phyloP scores from a whole-genome alignment of 2,888 invertebrate species.

The Ennomos fuscantarius region DNA sequence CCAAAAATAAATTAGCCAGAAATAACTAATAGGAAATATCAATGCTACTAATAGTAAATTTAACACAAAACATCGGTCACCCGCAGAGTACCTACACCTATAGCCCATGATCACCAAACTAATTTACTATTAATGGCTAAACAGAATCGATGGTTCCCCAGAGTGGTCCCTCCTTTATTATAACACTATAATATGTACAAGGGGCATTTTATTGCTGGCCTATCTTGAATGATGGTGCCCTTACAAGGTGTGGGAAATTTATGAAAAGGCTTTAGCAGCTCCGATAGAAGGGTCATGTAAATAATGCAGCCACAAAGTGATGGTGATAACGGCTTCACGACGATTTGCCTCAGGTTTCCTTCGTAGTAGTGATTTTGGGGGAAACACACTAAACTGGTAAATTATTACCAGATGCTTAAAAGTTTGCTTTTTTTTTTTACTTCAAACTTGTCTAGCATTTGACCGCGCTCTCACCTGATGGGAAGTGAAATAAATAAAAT shows the following conservation, averaged over 20 bases:
- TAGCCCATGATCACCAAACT: conserved; percentile 29
- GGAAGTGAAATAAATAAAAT: no score
- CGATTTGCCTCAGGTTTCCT: background rate
- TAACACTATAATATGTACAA: conserved; percentile 74
- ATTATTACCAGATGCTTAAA: no score
- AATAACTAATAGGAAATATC: no score
- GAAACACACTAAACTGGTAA: no score
- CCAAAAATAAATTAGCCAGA: no score
- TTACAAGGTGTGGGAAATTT: conserved; percentile 65
- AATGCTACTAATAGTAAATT: background rate
- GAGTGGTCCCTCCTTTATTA: conserved; percentile 69
- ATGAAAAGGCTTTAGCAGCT: conserved; percentile 64
- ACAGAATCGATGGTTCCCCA: conserved; percentile 74
- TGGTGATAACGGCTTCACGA: conserved; percentile 32
- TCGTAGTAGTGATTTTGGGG: no score
- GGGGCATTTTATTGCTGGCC: conserved; percentile 75
- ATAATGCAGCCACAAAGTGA: conserved; percentile 51
- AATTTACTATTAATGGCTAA: conserved; percentile 69
- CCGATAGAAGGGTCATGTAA: conserved; percentile 57
- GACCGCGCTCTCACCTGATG: no score
- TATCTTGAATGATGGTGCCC: conserved; percentile 67
- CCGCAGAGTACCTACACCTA: conserved; percentile 9
- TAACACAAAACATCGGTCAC: conserved; percentile 14
- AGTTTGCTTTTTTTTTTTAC: no score
- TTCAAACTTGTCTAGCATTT: no score